Percentiles rank a stretch among this genome's conserved stretches.
These are phyloP conservation scores for Mythimna loreyi DNA, from an alignment of 2,888 invertebrate genomes.

Conservation along the genomic window DNA sequence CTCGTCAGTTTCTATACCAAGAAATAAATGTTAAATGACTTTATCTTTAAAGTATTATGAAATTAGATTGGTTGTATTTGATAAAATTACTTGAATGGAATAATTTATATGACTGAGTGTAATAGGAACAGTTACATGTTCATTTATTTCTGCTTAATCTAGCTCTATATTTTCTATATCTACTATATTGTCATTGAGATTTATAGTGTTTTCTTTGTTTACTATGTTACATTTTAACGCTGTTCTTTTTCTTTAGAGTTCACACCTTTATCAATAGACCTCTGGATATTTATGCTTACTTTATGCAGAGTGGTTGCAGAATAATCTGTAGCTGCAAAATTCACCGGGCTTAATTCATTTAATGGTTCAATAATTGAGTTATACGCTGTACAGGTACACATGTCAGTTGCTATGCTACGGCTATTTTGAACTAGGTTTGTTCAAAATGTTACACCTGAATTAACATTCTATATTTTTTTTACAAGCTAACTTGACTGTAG, in stretches of 20 bases:
- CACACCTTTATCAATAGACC: slow-evolving; percentile 74
- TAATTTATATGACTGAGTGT: slow-evolving; percentile 18
- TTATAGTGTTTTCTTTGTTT: not conserved
- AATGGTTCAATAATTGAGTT: slow-evolving; percentile 78
- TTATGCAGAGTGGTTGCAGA: slow-evolving; percentile 78
- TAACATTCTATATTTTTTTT: not conserved
- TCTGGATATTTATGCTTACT: slow-evolving; percentile 83
- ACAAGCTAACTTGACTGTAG: too few relatives aligned
- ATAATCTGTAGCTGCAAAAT: slow-evolving; percentile 77
- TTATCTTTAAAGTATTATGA: slow-evolving; percentile 41
- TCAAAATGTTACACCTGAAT: not conserved
- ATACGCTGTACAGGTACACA: slow-evolving; percentile 21
- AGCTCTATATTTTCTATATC: too few relatives aligned
- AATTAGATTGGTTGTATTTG: slow-evolving; percentile 12
- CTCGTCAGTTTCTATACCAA: slow-evolving; percentile 18
- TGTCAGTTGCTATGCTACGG: slow-evolving; percentile 11
- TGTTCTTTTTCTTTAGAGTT: slow-evolving; percentile 49
- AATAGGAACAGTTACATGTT: not conserved
- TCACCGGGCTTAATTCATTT: slow-evolving; percentile 81
- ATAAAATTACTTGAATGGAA: slow-evolving; percentile 18
- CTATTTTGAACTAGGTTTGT: slow-evolving; percentile 1
- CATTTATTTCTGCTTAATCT: not conserved
- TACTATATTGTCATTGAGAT: not conserved
- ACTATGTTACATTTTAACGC: slow-evolving; percentile 1
- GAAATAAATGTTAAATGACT: slow-evolving; percentile 43